Evolutionary conservation across 2,113 vertebrate genomes (phyloP).

Genomic region (Herpailurus yagouaroundi): DNA sequence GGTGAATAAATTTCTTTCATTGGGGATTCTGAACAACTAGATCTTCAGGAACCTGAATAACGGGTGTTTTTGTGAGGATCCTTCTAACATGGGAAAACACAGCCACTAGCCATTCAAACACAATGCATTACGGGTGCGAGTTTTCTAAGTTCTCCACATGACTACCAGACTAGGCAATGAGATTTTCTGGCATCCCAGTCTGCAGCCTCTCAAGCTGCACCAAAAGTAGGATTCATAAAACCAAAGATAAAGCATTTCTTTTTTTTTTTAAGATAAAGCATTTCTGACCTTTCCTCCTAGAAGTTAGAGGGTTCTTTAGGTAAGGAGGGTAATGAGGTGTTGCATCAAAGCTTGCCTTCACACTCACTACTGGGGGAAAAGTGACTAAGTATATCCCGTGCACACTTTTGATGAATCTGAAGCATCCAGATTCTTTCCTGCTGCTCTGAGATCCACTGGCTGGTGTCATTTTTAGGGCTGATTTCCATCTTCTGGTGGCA

Average conservation of each 20-base stretch:
- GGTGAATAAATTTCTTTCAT: not conserved
- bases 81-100: not conserved
- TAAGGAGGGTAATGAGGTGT: not conserved
- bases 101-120: not conserved
- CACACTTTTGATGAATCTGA: not conserved
- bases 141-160: not conserved
- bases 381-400: not conserved
- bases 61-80: not conserved
- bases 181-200: not conserved
- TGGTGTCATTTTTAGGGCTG: not conserved
- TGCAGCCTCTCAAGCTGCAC: not conserved
- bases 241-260: not conserved
- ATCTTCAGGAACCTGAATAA: not conserved
- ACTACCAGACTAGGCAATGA: not conserved
- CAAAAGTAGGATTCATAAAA: not conserved
- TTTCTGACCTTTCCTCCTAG: not conserved
- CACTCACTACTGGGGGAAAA: not conserved
- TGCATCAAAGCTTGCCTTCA: not conserved
- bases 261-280: not conserved
- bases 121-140: not conserved
- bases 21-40: not conserved
- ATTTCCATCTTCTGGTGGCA: not conserved
- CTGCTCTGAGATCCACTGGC: not conserved
- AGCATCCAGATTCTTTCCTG: not conserved
- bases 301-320: not conserved